A percentile compares a stretch with the other conserved stretches of the same genome.
These are phyloP conservation scores for Nibea albiflora DNA, from an alignment of 2,113 vertebrate species.

Conservation along the genomic window DNA sequence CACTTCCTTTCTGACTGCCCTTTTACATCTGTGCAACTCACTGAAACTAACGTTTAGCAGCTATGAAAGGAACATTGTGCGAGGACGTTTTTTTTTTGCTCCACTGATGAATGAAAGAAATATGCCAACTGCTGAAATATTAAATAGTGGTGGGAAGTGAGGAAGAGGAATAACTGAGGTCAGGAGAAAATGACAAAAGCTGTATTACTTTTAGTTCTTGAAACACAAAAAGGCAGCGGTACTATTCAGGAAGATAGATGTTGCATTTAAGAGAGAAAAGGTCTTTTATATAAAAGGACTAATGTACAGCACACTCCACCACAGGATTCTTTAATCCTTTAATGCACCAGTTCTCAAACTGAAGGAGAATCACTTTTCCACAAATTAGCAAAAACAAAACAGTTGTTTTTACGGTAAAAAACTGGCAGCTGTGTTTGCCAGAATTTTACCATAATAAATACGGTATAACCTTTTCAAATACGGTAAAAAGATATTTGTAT, in stretches of 20 bases:
- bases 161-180: not conserved
- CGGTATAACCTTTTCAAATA: no score
- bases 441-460: no score
- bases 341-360: not conserved
- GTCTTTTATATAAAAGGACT: not conserved
- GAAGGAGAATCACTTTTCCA: no score
- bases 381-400: no score
- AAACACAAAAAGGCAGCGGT: not conserved
- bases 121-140: not conserved
- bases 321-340: slow-evolving; percentile 1
- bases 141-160: not conserved
- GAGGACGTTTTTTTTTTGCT: not conserved
- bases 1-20: not conserved
- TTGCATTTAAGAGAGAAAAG: no score
- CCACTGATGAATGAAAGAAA: not conserved
- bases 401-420: no score
- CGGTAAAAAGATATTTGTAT: not conserved
- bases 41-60: not conserved
- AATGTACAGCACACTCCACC: no score
- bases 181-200: not conserved
- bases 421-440: no score
- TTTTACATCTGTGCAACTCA: not conserved
- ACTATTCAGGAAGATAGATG: not conserved
- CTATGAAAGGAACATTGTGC: not conserved
- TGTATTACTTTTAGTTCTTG: not conserved